Evolutionary conservation across 2,113 vertebrate genomes (phyloP).

Genomic region (Thamnaconus septentrionalis): DNA sequence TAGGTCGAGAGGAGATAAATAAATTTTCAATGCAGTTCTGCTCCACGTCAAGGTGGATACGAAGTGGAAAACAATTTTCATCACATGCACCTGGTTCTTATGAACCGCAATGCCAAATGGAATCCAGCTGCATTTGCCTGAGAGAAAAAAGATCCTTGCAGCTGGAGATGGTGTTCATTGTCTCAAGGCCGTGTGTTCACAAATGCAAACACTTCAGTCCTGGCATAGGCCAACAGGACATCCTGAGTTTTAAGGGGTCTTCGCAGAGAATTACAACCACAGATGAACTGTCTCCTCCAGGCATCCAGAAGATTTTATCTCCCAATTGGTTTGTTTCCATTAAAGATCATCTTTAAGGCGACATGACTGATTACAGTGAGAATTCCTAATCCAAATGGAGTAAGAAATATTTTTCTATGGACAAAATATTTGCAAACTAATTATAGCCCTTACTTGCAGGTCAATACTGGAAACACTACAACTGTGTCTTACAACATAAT

Average conservation of each 20-base stretch:
- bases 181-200: slow-evolving; percentile 59
- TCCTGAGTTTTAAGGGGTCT: slow-evolving; percentile 8
- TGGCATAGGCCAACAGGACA: slow-evolving; percentile 25
- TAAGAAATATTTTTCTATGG: too few species aligned
- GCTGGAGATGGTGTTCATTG: slow-evolving; percentile 65
- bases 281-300: slow-evolving; percentile 31
- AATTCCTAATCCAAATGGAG: slow-evolving; percentile 4
- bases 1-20: slow-evolving; percentile 19
- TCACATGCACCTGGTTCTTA: slow-evolving; percentile 70
- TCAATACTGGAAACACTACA: too few species aligned
- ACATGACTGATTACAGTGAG: not conserved
- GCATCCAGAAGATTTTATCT: slow-evolving; percentile 12
- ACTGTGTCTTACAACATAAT: too few species aligned
- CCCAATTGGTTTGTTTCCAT: slow-evolving; percentile 22
- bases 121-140: slow-evolving; percentile 68
- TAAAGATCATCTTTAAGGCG: not conserved
- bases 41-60: slow-evolving; percentile 26
- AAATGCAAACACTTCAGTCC: slow-evolving; percentile 54
- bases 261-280: slow-evolving; percentile 29
- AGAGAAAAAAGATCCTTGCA: slow-evolving; percentile 68
- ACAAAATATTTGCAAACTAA: too few species aligned
- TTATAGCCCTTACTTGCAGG: too few species aligned
- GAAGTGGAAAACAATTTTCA: slow-evolving; percentile 32
- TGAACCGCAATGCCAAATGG: slow-evolving; percentile 62
- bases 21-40: slow-evolving; percentile 10